Conservation (phyloP, 2,113 vertebrate genomes). For the Tragelaphus scriptus region DNA sequence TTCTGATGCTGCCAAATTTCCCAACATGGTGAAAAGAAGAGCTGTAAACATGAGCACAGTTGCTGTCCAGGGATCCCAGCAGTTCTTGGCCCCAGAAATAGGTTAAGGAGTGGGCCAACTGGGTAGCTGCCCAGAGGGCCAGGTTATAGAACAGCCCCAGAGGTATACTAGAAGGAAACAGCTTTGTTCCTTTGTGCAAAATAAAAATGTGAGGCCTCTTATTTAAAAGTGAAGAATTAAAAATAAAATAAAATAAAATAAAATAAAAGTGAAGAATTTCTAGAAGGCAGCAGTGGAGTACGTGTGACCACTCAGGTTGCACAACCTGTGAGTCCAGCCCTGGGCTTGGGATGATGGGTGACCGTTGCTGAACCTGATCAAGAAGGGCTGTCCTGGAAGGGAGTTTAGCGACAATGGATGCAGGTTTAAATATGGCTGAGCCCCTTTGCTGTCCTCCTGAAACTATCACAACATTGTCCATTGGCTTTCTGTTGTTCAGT, state of each 20-base stretch:
- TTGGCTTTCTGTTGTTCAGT: background rate
- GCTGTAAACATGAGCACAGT: background rate
- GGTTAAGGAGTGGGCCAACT: constrained; percentile 35
- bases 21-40: background rate
- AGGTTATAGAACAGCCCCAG: background rate
- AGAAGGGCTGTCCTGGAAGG: background rate
- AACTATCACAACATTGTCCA: background rate
- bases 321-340: background rate
- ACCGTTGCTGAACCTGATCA: background rate
- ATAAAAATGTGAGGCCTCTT: background rate
- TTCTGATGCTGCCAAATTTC: background rate
- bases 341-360: background rate
- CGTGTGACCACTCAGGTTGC: fast-evolving
- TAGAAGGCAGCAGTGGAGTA: background rate
- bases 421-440: background rate
- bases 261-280: background rate
- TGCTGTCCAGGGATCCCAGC: background rate
- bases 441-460: background rate
- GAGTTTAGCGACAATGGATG: background rate
- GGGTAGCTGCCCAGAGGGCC: background rate
- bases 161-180: background rate
- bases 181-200: background rate
- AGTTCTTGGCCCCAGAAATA: constrained; percentile 39
- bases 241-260: too few relatives aligned
- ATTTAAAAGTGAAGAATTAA: background rate